Conservation (phyloP, 2,113 vertebrate genomes). For the Pelecanus crispus region DNA sequence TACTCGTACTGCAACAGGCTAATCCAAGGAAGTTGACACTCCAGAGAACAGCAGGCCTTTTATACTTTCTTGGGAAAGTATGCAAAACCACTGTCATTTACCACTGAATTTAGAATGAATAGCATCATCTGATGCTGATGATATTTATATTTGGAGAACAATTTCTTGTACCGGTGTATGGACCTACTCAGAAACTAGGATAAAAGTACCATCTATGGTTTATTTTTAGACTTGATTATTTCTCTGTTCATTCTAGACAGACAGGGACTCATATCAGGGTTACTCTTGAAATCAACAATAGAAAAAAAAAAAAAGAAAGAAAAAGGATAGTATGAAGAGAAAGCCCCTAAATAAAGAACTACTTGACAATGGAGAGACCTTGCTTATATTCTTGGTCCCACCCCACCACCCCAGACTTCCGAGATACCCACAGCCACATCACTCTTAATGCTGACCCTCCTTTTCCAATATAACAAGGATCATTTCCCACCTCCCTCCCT, state of each 20-base stretch:
- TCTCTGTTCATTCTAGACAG: background rate
- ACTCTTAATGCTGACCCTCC: background rate
- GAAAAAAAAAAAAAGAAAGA: background rate
- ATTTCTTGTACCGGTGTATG: background rate
- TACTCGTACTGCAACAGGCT: background rate
- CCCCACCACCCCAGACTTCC: background rate
- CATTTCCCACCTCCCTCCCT: background rate
- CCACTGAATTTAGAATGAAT: background rate
- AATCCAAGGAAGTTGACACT: background rate
- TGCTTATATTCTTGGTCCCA: background rate
- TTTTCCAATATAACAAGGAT: background rate
- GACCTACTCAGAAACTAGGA: background rate
- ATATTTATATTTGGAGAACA: background rate
- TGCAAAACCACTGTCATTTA: background rate
- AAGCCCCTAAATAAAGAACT: background rate
- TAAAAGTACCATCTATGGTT: background rate
- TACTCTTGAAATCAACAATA: slow-evolving; percentile 1
- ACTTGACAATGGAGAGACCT: background rate
- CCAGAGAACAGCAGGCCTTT: background rate
- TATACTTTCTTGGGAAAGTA: background rate
- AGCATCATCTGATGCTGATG: background rate
- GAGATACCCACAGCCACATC: background rate
- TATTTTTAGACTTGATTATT: slow-evolving; percentile 3
- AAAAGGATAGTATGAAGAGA: background rate
- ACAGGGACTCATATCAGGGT: background rate